These are phyloP conservation scores for Carpatolechia fugitivella DNA, from an alignment of 2,888 invertebrate species.

Conservation along the genomic window DNA sequence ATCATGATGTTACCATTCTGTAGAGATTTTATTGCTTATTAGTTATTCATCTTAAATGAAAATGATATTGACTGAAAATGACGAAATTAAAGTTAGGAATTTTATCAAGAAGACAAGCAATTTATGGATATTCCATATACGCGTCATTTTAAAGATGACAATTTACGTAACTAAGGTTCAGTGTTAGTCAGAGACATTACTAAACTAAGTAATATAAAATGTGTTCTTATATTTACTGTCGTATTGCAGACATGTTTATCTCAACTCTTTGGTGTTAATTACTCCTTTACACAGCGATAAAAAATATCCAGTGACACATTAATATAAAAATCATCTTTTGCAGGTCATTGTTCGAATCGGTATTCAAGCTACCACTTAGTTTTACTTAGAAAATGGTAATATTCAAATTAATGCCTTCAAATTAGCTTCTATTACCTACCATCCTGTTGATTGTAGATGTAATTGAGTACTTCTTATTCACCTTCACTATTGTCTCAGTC, in stretches of 20 bases:
- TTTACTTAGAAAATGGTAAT: conserved; percentile 41
- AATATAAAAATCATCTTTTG: conserved; percentile 21
- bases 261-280: background rate
- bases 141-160: background rate
- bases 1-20: background rate
- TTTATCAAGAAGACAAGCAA: background rate
- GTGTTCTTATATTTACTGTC: too few species aligned
- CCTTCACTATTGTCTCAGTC: conserved; percentile 52
- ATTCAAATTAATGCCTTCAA: conserved; percentile 27
- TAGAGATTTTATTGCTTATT: background rate
- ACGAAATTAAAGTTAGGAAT: too few species aligned
- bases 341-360: conserved; percentile 20
- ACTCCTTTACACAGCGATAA: background rate
- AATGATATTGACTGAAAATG: background rate
- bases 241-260: background rate
- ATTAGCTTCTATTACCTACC: conserved; percentile 41
- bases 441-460: conserved; percentile 39
- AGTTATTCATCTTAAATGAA: background rate
- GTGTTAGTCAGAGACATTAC: too few species aligned
- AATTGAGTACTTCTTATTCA: conserved; percentile 47
- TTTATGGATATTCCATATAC: background rate
- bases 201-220: too few species aligned
- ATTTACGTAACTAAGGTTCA: too few species aligned
- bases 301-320: background rate
- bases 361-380: conserved; percentile 18